Base-by-base conservation (phyloP, 2,888 invertebrate genomes). In the Calameuta idolon region DNA sequence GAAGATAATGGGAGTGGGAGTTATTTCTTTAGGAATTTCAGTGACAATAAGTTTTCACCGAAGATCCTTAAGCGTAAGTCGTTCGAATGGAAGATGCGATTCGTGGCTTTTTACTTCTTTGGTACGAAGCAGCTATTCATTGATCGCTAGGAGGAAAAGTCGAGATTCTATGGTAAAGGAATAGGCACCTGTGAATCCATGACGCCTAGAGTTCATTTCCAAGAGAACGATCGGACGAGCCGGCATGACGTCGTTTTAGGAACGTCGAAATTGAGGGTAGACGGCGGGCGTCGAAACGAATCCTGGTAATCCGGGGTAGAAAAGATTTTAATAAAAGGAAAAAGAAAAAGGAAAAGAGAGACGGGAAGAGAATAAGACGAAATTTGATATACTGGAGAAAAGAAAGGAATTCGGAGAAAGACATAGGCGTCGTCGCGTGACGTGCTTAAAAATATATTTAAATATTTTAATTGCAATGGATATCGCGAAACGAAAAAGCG, bases 401-500 rank as follows among this genome's bases (percentile, higher is more conserved):
- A 9, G 15, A 4, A 12, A 40, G 35, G 12, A 12, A 37, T 37
- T 37, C 12, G 4, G 23, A 23, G 23, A 15, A 15, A 23, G 9
- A 3, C 9, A 9, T 9, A 9, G 2, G 1, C 55, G 55, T 55
- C 23, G 23, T 2, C 23, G 9, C 40, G 40, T 55, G 40, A 55
- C 9, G 85, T 85, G 85, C 82, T 73, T 83, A 83, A 85, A 85
- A 83, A 33, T 83, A 87, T 87, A 87, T 87, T 87, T 86, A 87
- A 85, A 85, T 86, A 87, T 87, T 87, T 87, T 87, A 87, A 87
- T 87, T 87, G 87, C 87, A 82, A 75, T 80, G 85, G 83, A 87
- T 87, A 81, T 85, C 80, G 85, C 83, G 82, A 82, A 84, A 84
- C 81, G 87, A 79, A 81, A 9, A 79, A 75, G 79, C 83, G 85